These are phyloP conservation scores for Philaethria dido DNA, from an alignment of 2,888 invertebrate genomes.

Conservation along the genomic window DNA sequence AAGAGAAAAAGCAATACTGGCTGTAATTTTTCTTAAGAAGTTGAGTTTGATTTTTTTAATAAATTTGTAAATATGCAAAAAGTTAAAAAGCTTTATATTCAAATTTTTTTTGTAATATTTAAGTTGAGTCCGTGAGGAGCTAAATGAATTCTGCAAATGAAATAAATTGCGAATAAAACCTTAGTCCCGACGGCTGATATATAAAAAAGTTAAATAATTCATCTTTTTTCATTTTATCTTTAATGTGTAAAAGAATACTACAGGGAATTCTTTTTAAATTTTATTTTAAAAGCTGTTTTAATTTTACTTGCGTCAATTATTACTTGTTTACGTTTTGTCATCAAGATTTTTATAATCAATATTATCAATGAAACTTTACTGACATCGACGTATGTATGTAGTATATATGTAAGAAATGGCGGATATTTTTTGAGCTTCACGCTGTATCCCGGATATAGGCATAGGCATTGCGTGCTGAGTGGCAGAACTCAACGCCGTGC, in stretches of 20 bases:
- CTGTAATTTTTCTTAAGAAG: no score
- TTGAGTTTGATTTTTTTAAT: no score
- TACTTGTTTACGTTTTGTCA: no score
- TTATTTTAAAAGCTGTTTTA: background rate
- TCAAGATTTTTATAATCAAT: no score
- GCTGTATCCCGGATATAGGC: no score
- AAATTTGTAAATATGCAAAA: background rate
- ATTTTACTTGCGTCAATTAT: no score
- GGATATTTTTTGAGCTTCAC: no score
- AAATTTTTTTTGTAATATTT: background rate
- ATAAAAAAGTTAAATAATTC: background rate
- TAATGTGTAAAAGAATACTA: background rate
- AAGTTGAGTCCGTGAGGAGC: background rate
- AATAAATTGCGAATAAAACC: constrained; percentile 17
- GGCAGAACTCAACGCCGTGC: no score
- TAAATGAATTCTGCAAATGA: constrained; percentile 8
- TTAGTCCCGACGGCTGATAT: constrained; percentile 4
- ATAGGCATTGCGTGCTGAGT: no score
- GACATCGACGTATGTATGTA: no score
- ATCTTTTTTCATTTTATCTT: background rate
- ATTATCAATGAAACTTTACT: no score
- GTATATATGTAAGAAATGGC: no score
- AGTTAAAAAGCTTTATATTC: background rate
- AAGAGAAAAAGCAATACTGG: background rate
- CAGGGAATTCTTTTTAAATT: background rate